These are phyloP conservation scores for Hydroisotoma schaefferi DNA, from an alignment of 2,888 invertebrate genomes.

Conservation along the genomic window DNA sequence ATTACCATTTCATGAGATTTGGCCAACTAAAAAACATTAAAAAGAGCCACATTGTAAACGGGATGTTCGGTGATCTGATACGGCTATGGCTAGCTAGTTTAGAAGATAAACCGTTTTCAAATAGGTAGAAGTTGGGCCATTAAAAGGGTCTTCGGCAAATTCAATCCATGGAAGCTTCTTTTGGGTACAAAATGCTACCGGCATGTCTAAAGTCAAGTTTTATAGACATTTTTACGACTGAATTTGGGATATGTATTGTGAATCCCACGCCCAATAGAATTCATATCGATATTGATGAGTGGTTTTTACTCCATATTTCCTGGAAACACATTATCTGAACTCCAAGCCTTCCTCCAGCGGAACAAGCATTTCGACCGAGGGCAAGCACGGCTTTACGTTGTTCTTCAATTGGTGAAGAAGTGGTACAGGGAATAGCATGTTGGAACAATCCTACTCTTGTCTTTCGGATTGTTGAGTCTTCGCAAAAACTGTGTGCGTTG, in stretches of 20 bases:
- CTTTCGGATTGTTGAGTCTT: not conserved
- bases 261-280: too few species aligned
- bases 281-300: too few species aligned
- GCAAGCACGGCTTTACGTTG: slow-evolving; percentile 13
- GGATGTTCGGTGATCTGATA: not conserved
- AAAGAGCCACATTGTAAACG: not conserved
- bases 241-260: not conserved
- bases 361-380: slow-evolving; percentile 11
- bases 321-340: slow-evolving; percentile 30
- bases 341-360: slow-evolving; percentile 5
- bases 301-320: slow-evolving; percentile 27
- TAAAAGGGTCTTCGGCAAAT: slow-evolving; percentile 24
- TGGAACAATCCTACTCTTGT: slow-evolving; percentile 23
- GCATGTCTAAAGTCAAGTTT: slow-evolving; percentile 29
- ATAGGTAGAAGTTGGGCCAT: slow-evolving; percentile 15
- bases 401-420: slow-evolving; percentile 3
- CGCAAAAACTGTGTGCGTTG: not conserved
- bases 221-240: not conserved
- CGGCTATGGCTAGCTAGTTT: not conserved
- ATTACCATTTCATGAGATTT: slow-evolving; percentile 24
- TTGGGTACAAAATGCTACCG: slow-evolving; percentile 28
- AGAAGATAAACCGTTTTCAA: slow-evolving; percentile 1
- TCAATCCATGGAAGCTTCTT: slow-evolving; percentile 34
- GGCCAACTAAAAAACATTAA: slow-evolving; percentile 19
- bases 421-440: slow-evolving; percentile 16